Conservation (phyloP, 2,113 vertebrate genomes). For the Labrus mixtus region DNA sequence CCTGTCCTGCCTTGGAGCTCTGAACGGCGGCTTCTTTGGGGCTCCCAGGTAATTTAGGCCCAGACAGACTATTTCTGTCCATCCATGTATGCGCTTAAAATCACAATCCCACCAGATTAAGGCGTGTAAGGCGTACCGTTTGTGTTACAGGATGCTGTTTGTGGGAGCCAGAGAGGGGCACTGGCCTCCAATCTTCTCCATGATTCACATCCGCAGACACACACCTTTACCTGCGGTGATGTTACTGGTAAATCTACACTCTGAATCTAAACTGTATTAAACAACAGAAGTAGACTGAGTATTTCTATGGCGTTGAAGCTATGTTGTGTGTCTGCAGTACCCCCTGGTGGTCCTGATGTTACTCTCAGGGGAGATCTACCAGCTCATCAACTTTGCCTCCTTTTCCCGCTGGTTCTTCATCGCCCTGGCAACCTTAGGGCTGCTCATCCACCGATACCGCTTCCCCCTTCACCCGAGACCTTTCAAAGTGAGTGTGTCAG, state of each 20-base stretch:
- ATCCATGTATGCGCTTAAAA: neutral
- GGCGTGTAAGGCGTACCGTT: neutral
- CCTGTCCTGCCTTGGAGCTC: conserved; percentile 89
- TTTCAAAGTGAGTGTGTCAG: conserved; percentile 83
- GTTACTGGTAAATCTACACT: conserved; percentile 93
- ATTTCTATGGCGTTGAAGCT: neutral
- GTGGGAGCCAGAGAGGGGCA: conserved; percentile 97
- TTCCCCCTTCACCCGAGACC: conserved; percentile 86
- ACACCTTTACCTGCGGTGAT: conserved; percentile 96
- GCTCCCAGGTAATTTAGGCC: conserved; percentile 83
- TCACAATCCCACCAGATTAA: no score
- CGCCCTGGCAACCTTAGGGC: conserved; percentile 86
- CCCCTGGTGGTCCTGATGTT: conserved; percentile 86
- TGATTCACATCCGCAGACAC: conserved; percentile 96
- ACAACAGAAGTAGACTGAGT: no score
- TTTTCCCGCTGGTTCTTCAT: conserved; percentile 93
- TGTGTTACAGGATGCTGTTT: conserved; percentile 90
- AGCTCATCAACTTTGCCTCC: conserved; percentile 90
- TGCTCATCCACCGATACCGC: conserved; percentile 88
- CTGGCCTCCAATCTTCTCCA: conserved; percentile 95
- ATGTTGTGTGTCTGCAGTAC: conserved; percentile 75
- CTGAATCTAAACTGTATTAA: no score
- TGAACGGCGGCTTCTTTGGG: conserved; percentile 89
- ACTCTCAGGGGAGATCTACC: conserved; percentile 86
- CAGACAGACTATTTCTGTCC: no score